These are phyloP conservation scores for Glomeris maerens DNA, from an alignment of 1,140 invertebrate genomes.

Conservation along the genomic window DNA sequence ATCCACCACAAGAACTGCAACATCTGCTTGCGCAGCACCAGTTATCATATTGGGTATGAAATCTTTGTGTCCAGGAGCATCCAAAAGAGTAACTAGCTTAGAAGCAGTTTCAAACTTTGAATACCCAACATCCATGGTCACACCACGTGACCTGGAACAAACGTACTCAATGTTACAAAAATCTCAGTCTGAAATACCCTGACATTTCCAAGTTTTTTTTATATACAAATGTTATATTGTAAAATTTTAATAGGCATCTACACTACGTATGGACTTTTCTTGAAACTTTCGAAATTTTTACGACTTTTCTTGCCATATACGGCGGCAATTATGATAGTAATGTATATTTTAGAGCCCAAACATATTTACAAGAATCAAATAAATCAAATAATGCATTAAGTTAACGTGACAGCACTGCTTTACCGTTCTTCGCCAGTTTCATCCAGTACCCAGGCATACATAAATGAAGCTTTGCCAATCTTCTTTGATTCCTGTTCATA, in stretches of 20 bases:
- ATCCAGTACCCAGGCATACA: slow-evolving; percentile 98
- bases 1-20: slow-evolving; percentile 89
- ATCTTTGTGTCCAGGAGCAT: slow-evolving; percentile 94
- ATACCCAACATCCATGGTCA: slow-evolving; percentile 94
- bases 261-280: background rate
- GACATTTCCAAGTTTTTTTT: background rate
- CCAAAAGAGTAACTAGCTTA: slow-evolving; percentile 71
- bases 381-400: too few species aligned
- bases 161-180: slow-evolving; percentile 12
- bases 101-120: slow-evolving; percentile 82
- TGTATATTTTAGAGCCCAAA: too few species aligned
- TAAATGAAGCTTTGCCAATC: slow-evolving; percentile 93
- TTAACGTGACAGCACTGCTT: too few species aligned
- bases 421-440: slow-evolving; percentile 94
- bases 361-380: too few species aligned
- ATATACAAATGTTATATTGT: background rate
- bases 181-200: too few species aligned
- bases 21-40: slow-evolving; percentile 92
- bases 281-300: background rate
- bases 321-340: too few species aligned
- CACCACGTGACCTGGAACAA: slow-evolving; percentile 49
- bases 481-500: slow-evolving; percentile 97
- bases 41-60: slow-evolving; percentile 99
- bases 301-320: too few species aligned
- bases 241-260: background rate